A percentile compares a stretch with the other conserved stretches of the same genome.
phyloP scores from a whole-genome alignment of 2,888 invertebrate genomes.

The Plagodis pulveraria region DNA sequence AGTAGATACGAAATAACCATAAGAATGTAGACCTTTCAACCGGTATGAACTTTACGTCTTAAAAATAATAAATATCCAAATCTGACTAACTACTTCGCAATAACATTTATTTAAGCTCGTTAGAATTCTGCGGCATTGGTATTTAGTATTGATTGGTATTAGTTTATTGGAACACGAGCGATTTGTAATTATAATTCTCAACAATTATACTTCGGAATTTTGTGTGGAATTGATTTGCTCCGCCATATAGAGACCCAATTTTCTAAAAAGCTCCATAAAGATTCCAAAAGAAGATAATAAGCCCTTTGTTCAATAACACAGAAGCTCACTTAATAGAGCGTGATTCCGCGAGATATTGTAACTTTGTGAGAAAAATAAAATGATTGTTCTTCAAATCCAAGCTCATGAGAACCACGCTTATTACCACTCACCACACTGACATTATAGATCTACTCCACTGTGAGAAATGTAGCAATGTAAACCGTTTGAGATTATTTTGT shows the following conservation, averaged over 20 bases:
- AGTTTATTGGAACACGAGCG: no score
- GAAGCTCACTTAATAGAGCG: slow-evolving; percentile 50
- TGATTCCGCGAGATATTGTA: slow-evolving; percentile 62
- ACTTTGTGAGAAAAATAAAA: slow-evolving; percentile 66
- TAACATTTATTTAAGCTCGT: no score
- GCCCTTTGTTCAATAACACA: slow-evolving; percentile 44
- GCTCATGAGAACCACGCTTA: slow-evolving; percentile 65
- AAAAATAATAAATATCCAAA: no score
- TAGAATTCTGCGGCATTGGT: no score
- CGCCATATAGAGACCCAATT: slow-evolving; percentile 22
- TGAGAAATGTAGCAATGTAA: slow-evolving; percentile 56
- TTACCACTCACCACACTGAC: slow-evolving; percentile 49
- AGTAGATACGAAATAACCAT: no score
- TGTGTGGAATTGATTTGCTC: slow-evolving; percentile 14
- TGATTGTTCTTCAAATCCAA: slow-evolving; percentile 70
- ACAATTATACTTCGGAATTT: slow-evolving; percentile 14
- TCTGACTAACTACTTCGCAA: no score
- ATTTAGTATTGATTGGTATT: no score
- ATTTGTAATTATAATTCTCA: neutral
- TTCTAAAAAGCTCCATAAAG: slow-evolving; percentile 32
- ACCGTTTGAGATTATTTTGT: slow-evolving; percentile 44
- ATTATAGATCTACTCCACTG: slow-evolving; percentile 47
- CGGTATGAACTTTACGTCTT: no score
- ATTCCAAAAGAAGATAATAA: slow-evolving; percentile 34
- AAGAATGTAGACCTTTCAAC: no score